These are phyloP conservation scores for Bacillus rossius DNA, from an alignment of 1,140 invertebrate species.

Conservation along the genomic window DNA sequence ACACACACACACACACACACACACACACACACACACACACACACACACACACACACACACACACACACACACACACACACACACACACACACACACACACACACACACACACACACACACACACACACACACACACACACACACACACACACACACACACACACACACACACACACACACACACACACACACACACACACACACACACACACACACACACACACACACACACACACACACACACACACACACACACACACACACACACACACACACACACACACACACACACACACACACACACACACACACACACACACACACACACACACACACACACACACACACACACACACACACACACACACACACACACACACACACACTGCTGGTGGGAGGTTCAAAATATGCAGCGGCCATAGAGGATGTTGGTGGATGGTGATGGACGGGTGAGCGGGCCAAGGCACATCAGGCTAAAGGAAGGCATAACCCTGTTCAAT, in stretches of 20 bases:
- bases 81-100: slow-evolving; percentile 16
- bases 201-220: slow-evolving; percentile 18
- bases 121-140: slow-evolving; percentile 20
- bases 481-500: no score
- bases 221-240: slow-evolving; percentile 11
- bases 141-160: slow-evolving; percentile 18
- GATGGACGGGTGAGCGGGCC: no score
- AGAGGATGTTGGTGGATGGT: no score
- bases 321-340: slow-evolving; percentile 13
- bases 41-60: slow-evolving; percentile 32
- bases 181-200: slow-evolving; percentile 10
- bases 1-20: slow-evolving; percentile 30
- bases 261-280: slow-evolving; percentile 13
- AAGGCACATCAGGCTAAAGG: no score
- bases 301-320: slow-evolving; percentile 13
- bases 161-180: slow-evolving; percentile 18
- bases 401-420: background rate
- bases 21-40: slow-evolving; percentile 28
- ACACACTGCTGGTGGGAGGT: no score
- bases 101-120: slow-evolving; percentile 18
- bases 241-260: slow-evolving; percentile 12
- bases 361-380: slow-evolving; percentile 25
- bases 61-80: slow-evolving; percentile 31
- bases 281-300: slow-evolving; percentile 13
- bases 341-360: slow-evolving; percentile 13